Evolutionary conservation across 1,140 invertebrate genomes (phyloP), one percentile per base, ranked within the genome.

Genomic region (Drosophila auraria): DNA sequence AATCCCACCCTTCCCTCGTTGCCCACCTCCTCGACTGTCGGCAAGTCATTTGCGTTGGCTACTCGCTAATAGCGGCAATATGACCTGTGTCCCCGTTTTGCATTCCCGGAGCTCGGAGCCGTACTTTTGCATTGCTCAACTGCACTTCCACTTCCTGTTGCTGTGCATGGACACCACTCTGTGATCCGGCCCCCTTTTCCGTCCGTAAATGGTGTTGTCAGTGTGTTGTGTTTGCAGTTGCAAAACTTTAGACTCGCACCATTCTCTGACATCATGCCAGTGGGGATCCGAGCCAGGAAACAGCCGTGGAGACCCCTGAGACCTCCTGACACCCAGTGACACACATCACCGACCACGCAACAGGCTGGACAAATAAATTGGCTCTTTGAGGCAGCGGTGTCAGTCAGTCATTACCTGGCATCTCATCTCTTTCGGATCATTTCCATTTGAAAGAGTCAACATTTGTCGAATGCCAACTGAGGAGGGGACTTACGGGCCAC

Each of bases 351-450:
- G 69, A 69, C 54, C 47, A 47, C 36, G 42, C 65, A 79, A 66
- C 73, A 73, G 79, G 75, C 59, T 62, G 60, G 66, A 78, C 84
- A 87, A 78, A 80, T 89, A 78, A 89, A 83, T 80, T 83, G 80
- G 71, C 76, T 65, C 45, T 38, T 33, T 38, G 53, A 49, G 17
- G 23, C 50, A 58, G 45, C 71, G 59, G 47, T 33, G 50, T 53
- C 71, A 54, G 50, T 38, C 80, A 58, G 77, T 79, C 69, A 65
- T 78, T 68, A 53, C 38, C 53, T 36, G 23, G 64, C 42, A 17
- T 47, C n/a, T 20, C 23, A 70, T 57, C 33, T 51, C 54, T 59
- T 33, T 61, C 27, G 70, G n/a, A 17, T 42, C 30, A 47, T 47
- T 50, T 49, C 33, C 57, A 38, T 62, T 44, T 65, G 45, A 5